Evolutionary conservation across 2,888 invertebrate species (phyloP).

Genomic region (Drosophila algonquin): DNA sequence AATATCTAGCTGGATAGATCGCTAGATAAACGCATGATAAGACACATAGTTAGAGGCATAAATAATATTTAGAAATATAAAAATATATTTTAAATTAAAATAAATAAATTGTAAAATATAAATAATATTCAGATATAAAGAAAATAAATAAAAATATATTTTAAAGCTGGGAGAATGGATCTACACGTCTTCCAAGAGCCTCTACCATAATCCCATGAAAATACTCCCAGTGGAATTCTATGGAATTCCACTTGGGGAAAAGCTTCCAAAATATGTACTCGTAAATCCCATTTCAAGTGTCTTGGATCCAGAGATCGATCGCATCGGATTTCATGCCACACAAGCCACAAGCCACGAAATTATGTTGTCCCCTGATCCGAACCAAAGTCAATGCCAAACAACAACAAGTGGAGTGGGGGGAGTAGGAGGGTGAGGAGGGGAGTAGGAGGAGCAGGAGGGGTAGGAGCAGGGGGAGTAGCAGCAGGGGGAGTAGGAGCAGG

Average conservation of each 20-base stretch:
- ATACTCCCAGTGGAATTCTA: too few species aligned
- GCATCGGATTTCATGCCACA: slow-evolving; percentile 5
- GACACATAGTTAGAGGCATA: not conserved
- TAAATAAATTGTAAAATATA: too few species aligned
- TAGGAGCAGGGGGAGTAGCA: too few species aligned
- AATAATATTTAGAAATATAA: not conserved
- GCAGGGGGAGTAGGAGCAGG: not conserved
- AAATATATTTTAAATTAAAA: not conserved
- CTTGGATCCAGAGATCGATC: not conserved
- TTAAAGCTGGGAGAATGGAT: not conserved
- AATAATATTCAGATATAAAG: too few species aligned
- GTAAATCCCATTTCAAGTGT: not conserved
- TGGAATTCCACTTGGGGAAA: not conserved
- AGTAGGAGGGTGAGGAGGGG: not conserved
- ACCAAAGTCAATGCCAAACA: slow-evolving; percentile 30
- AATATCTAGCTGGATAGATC: not conserved
- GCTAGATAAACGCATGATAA: not conserved
- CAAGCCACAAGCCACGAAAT: not conserved
- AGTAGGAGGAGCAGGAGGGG: too few species aligned
- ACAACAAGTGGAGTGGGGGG: slow-evolving; percentile 9
- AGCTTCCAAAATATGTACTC: not conserved
- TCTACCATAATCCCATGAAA: not conserved
- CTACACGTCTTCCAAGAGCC: not conserved
- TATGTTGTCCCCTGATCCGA: not conserved
- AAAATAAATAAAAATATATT: not conserved